phyloP scores from a whole-genome alignment of 2,888 invertebrate genomes.

The Horisme vitalbata region DNA sequence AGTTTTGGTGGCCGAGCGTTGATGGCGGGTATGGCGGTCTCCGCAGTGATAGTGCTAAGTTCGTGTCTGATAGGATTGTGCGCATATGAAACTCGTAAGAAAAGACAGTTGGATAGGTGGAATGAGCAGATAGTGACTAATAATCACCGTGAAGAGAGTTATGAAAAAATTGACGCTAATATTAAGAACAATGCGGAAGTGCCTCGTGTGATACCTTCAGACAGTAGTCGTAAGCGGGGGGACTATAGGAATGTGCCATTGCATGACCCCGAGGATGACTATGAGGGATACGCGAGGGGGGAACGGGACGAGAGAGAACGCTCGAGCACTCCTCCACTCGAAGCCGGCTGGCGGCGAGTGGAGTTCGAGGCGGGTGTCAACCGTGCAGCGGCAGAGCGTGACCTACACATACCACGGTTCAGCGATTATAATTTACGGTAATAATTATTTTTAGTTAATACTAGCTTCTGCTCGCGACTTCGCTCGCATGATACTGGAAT shows the following conservation, averaged over 20 bases:
- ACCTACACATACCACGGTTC: slow-evolving; percentile 86
- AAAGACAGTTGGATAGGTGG: slow-evolving; percentile 80
- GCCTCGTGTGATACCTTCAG: slow-evolving; percentile 58
- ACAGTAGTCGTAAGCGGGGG: slow-evolving; percentile 82
- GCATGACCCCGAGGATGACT: slow-evolving; percentile 86
- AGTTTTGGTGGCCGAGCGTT: slow-evolving; percentile 83
- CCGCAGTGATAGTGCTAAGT: slow-evolving; percentile 86
- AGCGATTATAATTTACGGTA: slow-evolving; percentile 84
- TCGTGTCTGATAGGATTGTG: slow-evolving; percentile 87
- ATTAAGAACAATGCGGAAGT: slow-evolving; percentile 72
- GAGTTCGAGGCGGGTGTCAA: slow-evolving; percentile 53
- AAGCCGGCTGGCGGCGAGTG: slow-evolving; percentile 58
- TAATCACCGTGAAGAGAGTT: slow-evolving; percentile 84
- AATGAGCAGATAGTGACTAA: slow-evolving; percentile 77
- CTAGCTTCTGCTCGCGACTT: too few species aligned
- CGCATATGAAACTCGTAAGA: slow-evolving; percentile 85
- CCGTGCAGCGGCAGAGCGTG: slow-evolving; percentile 68
- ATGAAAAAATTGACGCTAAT: slow-evolving; percentile 91
- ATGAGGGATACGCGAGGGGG: slow-evolving; percentile 67
- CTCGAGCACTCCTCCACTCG: slow-evolving; percentile 57
- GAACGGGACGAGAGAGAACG: slow-evolving; percentile 53
- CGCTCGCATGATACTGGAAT: too few species aligned
- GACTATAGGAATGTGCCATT: slow-evolving; percentile 89
- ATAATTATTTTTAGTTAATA: neutral
- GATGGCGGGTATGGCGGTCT: slow-evolving; percentile 86